Base-by-base conservation (phyloP, 2,113 vertebrate species). In the Onychorhynchus coronatus region DNA sequence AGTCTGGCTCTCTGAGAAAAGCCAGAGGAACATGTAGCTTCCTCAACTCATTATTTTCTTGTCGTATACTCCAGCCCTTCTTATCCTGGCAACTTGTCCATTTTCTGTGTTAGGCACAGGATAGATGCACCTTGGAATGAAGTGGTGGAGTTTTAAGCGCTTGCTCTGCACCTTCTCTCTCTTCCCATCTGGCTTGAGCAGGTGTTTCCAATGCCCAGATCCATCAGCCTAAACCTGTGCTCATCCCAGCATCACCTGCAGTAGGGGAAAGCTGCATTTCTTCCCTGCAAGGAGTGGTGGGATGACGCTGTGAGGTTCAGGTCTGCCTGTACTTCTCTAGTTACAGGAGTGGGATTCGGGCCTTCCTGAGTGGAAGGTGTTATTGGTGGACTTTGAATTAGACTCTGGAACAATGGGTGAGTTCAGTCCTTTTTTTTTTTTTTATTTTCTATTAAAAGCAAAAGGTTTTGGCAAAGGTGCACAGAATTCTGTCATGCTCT, bases 371-470 rank as follows among this genome's bases (percentile, higher is more conserved):
- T 44, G 19, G 24, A 28, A 91, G 14, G 39, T 44, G 9, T 44
- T 49, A 1, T 8, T 85, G 55, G 59, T 91, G 55, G 24, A 85
- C 23, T 68, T 62, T 67, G 66, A 49, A 5, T 9, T 85, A 71
- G 85, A 55, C 88, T 83, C 82, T 95, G 93, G 47, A 96, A 5
- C 21, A 59, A 4, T 63, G 44, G 73, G 81, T 85, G 92, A 95
- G 72, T 94, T 84, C 30, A 77, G 39, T 46, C 8, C 0, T 59
- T 42, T 70, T 41, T 58, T n/a, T 22, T 33, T 70, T 72, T 66
- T 73, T 71, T 70, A 65, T 71, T 73, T 67, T 12, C 12, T 66
- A 14, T 44, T 53, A 22, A 39, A 85, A 84, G 35, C 5, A 14
- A 71, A 78, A 73, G 11, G 30, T 79, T 88, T 85, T 19, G 5